A percentile compares a stretch with the other conserved stretches of the same genome.
Evolutionary conservation across 2,113 vertebrate species (phyloP).

Genomic region (Eulemur macaco): DNA sequence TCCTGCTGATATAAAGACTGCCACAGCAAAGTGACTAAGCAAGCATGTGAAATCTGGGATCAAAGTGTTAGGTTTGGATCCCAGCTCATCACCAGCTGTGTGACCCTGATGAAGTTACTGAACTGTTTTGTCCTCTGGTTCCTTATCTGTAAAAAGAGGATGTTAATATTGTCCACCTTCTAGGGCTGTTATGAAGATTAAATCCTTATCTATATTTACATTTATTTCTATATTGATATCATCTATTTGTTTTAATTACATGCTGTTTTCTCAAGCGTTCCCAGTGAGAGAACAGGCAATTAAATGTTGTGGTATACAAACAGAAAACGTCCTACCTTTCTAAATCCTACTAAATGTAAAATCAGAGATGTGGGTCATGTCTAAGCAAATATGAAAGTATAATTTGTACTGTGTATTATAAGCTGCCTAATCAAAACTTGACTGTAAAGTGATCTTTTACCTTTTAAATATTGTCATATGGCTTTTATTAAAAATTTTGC

Average conservation of each 20-base stretch:
- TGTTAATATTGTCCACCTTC: not conserved
- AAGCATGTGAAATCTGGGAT: not conserved
- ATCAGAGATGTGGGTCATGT: not conserved
- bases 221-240: not conserved
- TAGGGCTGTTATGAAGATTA: not conserved
- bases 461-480: not conserved
- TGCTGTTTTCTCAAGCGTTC: not conserved
- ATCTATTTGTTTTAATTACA: not conserved
- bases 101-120: not conserved
- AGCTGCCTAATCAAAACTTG: not conserved
- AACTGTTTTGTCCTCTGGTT: not conserved
- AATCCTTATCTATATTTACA: not conserved
- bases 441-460: not conserved
- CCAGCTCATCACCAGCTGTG: not conserved
- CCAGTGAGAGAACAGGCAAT: not conserved
- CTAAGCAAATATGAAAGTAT: not conserved
- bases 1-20: not conserved
- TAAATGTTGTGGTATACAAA: not conserved
- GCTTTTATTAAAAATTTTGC: constrained; percentile 30
- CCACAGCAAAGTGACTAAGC: not conserved
- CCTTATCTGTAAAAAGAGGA: not conserved
- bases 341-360: not conserved
- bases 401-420: not conserved
- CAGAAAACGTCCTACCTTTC: not conserved
- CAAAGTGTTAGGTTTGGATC: not conserved